These are phyloP conservation scores for Hydropsyche tenuis DNA, from an alignment of 1,140 invertebrate species.

Conservation along the genomic window DNA sequence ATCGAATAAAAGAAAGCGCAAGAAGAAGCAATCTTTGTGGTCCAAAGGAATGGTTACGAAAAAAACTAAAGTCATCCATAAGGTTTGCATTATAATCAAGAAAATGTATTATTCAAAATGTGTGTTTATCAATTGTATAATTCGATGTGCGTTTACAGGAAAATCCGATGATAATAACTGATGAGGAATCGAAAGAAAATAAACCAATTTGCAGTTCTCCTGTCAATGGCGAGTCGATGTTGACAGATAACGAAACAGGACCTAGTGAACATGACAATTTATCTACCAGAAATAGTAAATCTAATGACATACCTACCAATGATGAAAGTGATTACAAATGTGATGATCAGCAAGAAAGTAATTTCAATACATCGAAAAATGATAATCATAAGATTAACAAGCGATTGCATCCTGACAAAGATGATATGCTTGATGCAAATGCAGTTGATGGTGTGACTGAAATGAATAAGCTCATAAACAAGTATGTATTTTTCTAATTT, in stretches of 20 bases:
- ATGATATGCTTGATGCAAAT: slow-evolving; percentile 45
- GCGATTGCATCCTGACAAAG: slow-evolving; percentile 36
- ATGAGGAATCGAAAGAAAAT: slow-evolving; percentile 65
- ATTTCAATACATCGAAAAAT: not conserved
- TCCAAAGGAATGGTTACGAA: slow-evolving; percentile 59
- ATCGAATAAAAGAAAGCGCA: slow-evolving; percentile 57
- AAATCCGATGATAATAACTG: slow-evolving; percentile 55
- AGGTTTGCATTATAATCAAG: slow-evolving; percentile 16
- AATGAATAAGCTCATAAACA: slow-evolving; percentile 18
- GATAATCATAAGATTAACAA: slow-evolving; percentile 17
- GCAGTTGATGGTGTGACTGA: slow-evolving; percentile 39
- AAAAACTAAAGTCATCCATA: slow-evolving; percentile 53
- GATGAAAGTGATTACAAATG: not conserved
- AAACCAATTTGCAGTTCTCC: slow-evolving; percentile 60
- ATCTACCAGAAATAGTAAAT: slow-evolving; percentile 5
- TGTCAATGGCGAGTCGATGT: slow-evolving; percentile 52
- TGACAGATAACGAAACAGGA: slow-evolving; percentile 50
- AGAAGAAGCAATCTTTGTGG: slow-evolving; percentile 58
- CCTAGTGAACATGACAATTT: slow-evolving; percentile 52
- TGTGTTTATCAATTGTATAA: not conserved
- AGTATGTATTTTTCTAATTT: not conserved
- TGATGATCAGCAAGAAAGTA: not conserved
- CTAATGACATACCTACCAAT: not conserved
- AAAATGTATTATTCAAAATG: not conserved
- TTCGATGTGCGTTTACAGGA: slow-evolving; percentile 54